Evolutionary conservation across 2,888 invertebrate genomes (phyloP), one percentile per base, ranked within the genome.

Genomic region (Unio pictorum): DNA sequence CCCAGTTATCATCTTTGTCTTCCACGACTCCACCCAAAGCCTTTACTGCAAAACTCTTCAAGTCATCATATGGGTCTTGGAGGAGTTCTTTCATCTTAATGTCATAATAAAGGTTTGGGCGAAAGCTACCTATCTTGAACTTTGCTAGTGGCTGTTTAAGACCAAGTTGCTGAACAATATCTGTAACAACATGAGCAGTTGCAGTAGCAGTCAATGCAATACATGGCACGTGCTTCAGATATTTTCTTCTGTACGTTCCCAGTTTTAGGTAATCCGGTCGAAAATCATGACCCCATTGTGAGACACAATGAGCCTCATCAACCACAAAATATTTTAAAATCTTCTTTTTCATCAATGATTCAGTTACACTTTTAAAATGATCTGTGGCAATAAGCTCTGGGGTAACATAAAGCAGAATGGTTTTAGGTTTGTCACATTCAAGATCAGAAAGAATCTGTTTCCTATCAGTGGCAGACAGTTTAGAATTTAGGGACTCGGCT

Each of bases 281-380:
- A 73, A 99, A 99, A 90, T 99, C 98, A 91, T 99, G 99, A 0
- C 99, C 99, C 99, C 99, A 99, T 85, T 99, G 95, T 84, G 97
- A 97, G 0, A 99, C 96, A 82, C 90, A 90, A 72, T 90, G 90
- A 18, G 90, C 90, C 91, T 99, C 99, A 91, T 99, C 99, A 18
- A 99, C 95, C 30, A 98, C 94, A 83, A 99, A 93, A 89, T 96
- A 97, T 0, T 95, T 94, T 6, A 99, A 91, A 87, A 95, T 94
- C 68, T 94, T 93, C 84, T 93, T 93, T 83, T 94, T 94, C 68
- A 93, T 91, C 80, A 98, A 91, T 82, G 93, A 93, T 34, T 93
- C 92, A 73, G 95, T 91, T 3, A 96, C 89, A 61, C 64, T 64
- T 66, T 81, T 82, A 72, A 90, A 91, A 61, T 74, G 80, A 20